Evolutionary conservation across 1,140 invertebrate genomes (phyloP), one percentile per base, ranked within the genome.

Genomic region (Scaptomyza pallida): DNA sequence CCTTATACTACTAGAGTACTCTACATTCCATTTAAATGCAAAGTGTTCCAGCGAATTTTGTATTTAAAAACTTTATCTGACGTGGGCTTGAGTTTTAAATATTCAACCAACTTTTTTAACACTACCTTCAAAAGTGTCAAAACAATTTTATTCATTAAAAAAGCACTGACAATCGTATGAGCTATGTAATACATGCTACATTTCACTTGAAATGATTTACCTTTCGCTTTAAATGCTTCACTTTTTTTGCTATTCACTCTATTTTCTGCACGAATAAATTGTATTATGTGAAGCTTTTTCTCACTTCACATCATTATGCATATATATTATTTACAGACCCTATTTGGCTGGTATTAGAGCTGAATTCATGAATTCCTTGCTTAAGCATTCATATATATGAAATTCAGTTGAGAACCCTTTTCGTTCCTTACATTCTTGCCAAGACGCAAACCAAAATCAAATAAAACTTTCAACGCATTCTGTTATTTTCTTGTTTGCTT

Each of bases 401-500:
- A 51, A 37, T 51, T 52, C 10, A 17, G 43, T 45, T 5, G 16
- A 15, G 4, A 86, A 55, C 47, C 57, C 54, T 73, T 30, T 86
- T 77, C 71, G 61, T 57, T 57, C 61, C 37, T 63, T 70, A 52
- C 55, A 47, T 47, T 61, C 33, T 17, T 35, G 40, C 5, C 23
- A 44, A 50, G 47, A 13, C 44, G 16, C 9, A 26, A 52, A 10
- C 47, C 47, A 62, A 76, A 83, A 79, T 76, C 60, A 51, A 57
- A 85, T 77, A 69, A 86, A 77, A 80, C 81, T 77, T 80, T 77
- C 76, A 80, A 65, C 61, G 54, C 63, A 74, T 77, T 85, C 80
- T 30, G 73, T 64, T 60, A 44, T 21, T 40, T 50, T 72, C 50
- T 65, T 35, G 51, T 23, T 4, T 26, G 23, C 6, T 0, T 51